Evolutionary conservation across 2,888 invertebrate genomes (phyloP).

Genomic region (Synanthedon tipuliformis): DNA sequence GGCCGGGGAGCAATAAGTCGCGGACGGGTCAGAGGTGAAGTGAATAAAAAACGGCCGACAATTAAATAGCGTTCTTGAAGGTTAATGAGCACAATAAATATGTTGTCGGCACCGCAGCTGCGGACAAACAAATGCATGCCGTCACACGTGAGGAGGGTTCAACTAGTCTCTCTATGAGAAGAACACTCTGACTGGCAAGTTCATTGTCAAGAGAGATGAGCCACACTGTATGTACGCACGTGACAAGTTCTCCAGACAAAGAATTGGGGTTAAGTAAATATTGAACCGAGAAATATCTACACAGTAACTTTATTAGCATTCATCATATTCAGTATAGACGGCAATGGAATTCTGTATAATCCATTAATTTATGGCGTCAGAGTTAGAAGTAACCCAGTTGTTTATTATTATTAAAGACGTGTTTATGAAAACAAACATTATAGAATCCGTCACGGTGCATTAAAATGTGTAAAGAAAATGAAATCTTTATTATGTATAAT

Average conservation of each 20-base stretch:
- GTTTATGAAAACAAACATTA: constrained; percentile 36
- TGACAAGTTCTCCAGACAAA: constrained; percentile 36
- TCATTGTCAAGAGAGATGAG: constrained; percentile 42
- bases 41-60: constrained; percentile 70
- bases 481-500: constrained; percentile 34
- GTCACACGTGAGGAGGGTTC: constrained; percentile 60
- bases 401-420: constrained; percentile 22
- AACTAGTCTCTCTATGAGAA: constrained; percentile 20
- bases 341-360: constrained; percentile 23
- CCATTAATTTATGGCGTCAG: constrained; percentile 29
- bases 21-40: constrained; percentile 66
- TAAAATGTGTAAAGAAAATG: constrained; percentile 23
- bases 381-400: constrained; percentile 36
- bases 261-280: constrained; percentile 37
- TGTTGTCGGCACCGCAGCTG: constrained; percentile 70
- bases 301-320: no score
- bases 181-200: constrained; percentile 42
- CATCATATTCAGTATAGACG: constrained; percentile 9
- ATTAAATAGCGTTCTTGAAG: constrained; percentile 71
- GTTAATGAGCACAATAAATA: constrained; percentile 71
- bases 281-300: constrained; percentile 8
- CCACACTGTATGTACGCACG: constrained; percentile 36
- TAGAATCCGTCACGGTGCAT: constrained; percentile 31
- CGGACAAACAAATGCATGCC: constrained; percentile 63
- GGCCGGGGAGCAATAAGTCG: constrained; percentile 67